Evolutionary conservation across 2,113 vertebrate species (phyloP).

Genomic region (Asarcornis scutulata): DNA sequence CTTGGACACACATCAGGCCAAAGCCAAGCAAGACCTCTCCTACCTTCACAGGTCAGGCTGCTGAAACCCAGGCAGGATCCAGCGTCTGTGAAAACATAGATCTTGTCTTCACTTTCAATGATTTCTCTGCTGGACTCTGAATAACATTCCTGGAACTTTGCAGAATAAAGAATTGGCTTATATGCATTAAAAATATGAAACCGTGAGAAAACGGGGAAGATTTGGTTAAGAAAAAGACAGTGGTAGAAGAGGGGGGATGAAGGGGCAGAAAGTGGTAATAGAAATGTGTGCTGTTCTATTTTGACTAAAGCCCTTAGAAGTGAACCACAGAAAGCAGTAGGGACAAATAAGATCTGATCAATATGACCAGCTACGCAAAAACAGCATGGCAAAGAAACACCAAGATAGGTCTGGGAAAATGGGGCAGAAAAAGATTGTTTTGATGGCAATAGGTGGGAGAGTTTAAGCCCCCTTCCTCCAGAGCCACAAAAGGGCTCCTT

Average conservation of each 20-base stretch:
- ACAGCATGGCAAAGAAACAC: not conserved
- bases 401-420: not conserved
- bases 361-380: not conserved
- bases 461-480: not conserved
- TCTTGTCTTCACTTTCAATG: not conserved
- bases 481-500: not conserved
- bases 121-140: not conserved
- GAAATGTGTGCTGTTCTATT: not conserved
- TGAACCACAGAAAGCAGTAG: not conserved
- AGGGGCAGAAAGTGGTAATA: not conserved
- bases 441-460: not conserved
- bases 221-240: not conserved
- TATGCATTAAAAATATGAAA: not conserved
- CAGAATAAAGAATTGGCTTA: not conserved
- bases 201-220: not conserved
- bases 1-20: not conserved
- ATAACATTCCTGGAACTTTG: not conserved
- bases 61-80: not conserved
- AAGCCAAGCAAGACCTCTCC: not conserved
- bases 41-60: not conserved
- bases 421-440: not conserved
- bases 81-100: not conserved
- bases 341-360: not conserved
- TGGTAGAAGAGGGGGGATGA: not conserved
- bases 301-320: not conserved